Base-by-base conservation (phyloP, 2,797 vertebrate genomes). In the Sebastolobus altivelis region DNA sequence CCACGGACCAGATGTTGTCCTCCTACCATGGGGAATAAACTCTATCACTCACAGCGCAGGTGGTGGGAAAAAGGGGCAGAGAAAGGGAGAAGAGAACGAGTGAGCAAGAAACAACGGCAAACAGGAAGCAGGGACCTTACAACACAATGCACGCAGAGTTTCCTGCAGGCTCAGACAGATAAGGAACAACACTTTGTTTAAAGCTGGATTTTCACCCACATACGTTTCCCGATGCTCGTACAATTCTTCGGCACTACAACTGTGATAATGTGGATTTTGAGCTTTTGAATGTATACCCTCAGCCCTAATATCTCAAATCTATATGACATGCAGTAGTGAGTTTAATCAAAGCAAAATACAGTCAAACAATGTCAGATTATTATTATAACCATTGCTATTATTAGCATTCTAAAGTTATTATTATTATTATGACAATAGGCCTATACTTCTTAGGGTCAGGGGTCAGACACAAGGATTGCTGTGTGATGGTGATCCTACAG, bases 121-220 rank as follows among this genome's bases (percentile, higher is more conserved):
- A 95, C 95, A 95, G 94, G 95, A 95, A 95, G 91, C 88, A 66
- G 84, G 82, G 89, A 91, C 89, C 89, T 92, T 87, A 92, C 85
- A 93, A 94, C 91, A 94, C 93, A 94, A 93, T 94, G 86, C 92
- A 88, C 27, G 3, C 92, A 78, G 78, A 87, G 90, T 90, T 95
- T 96, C 95, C 95, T 95, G 94, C 92, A 94, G 93, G 92, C 84
- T 83, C 82, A 86, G 79, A 92, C 85, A 95, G 95, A 95, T 95
- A 95, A 96, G 94, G 82, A 91, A 84, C 88, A 83, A 82, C 79
- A 88, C 91, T 93, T 93, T 94, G 94, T 94, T 93, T 93, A 88
- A 90, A 91, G 89, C 82, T 82, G 72, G 62, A 87, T 91, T 94
- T 94, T 90, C 86, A 85, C 55, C 84, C 78, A 65, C 80, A 90